Conservation (phyloP, 2,797 vertebrate species). For the Protonibea diacanthus region DNA sequence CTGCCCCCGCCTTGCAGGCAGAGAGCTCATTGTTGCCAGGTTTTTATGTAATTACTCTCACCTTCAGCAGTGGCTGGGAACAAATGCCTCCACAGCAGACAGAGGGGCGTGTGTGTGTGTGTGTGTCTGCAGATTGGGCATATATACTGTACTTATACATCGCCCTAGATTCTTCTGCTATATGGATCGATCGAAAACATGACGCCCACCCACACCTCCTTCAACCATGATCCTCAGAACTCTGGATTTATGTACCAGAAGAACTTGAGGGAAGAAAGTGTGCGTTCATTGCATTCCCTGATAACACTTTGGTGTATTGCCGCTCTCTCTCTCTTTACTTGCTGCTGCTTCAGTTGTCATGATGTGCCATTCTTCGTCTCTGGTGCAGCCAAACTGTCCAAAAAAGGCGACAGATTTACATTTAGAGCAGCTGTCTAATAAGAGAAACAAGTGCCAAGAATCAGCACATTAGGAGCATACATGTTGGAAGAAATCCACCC, state of each 20-base stretch:
- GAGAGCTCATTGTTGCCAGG: slow-evolving; percentile 78
- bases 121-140: slow-evolving; percentile 51
- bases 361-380: slow-evolving; percentile 35
- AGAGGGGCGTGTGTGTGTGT: slow-evolving; percentile 38
- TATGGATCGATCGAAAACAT: slow-evolving; percentile 60
- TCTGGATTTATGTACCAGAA: slow-evolving; percentile 57
- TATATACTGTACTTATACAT: slow-evolving; percentile 50
- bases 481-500: slow-evolving; percentile 44
- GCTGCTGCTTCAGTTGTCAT: slow-evolving; percentile 49
- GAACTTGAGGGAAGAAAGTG: slow-evolving; percentile 58
- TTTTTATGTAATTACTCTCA: slow-evolving; percentile 86
- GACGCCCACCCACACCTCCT: slow-evolving; percentile 68
- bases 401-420: slow-evolving; percentile 51
- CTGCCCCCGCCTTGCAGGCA: slow-evolving; percentile 63
- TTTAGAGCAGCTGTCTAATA: slow-evolving; percentile 53
- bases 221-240: slow-evolving; percentile 64
- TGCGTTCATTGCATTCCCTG: slow-evolving; percentile 63
- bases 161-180: slow-evolving; percentile 63
- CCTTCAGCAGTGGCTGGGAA: slow-evolving; percentile 76
- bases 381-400: slow-evolving; percentile 33
- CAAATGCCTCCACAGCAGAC: slow-evolving; percentile 59
- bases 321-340: slow-evolving; percentile 39
- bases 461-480: slow-evolving; percentile 37
- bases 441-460: slow-evolving; percentile 40
- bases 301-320: slow-evolving; percentile 60